Conservation (phyloP, 1,140 invertebrate species). For the Drosophila sulfurigaster region DNA sequence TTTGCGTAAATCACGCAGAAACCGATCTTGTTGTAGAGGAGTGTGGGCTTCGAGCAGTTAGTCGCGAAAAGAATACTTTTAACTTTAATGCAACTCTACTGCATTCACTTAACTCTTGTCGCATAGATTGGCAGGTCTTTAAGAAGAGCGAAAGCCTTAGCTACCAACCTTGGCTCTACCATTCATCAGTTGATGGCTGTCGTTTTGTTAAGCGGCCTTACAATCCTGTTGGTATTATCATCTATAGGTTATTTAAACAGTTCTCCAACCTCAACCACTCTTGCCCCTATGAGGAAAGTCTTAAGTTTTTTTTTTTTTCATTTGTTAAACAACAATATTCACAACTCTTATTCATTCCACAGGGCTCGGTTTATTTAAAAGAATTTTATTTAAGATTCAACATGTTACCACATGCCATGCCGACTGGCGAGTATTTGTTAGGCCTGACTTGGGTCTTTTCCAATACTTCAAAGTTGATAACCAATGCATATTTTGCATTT, state of each 20-base stretch:
- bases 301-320: background rate
- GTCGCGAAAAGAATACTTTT: constrained; percentile 6
- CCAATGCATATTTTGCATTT: constrained; percentile 1
- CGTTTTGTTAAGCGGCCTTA: constrained; percentile 1
- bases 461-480: background rate
- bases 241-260: background rate
- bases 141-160: constrained; percentile 1
- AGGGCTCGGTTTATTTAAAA: background rate
- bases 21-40: background rate
- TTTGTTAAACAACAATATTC: too few species aligned
- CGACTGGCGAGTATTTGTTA: background rate
- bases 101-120: background rate
- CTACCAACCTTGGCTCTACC: constrained; percentile 20
- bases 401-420: background rate
- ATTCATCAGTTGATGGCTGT: constrained; percentile 2
- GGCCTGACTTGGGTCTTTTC: background rate
- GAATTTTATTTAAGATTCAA: background rate
- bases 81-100: constrained; percentile 1
- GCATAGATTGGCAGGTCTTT: background rate
- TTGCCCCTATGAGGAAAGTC: constrained; percentile 3
- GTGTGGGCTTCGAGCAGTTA: constrained; percentile 3
- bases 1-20: constrained; percentile 4
- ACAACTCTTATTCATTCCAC: background rate
- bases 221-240: constrained; percentile 12
- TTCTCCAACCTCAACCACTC: constrained; percentile 11